A percentile compares a stretch with the other conserved stretches of the same genome.
Evolutionary conservation across 2,888 invertebrate genomes (phyloP).

Genomic region (Tromatobia lineatoria): DNA sequence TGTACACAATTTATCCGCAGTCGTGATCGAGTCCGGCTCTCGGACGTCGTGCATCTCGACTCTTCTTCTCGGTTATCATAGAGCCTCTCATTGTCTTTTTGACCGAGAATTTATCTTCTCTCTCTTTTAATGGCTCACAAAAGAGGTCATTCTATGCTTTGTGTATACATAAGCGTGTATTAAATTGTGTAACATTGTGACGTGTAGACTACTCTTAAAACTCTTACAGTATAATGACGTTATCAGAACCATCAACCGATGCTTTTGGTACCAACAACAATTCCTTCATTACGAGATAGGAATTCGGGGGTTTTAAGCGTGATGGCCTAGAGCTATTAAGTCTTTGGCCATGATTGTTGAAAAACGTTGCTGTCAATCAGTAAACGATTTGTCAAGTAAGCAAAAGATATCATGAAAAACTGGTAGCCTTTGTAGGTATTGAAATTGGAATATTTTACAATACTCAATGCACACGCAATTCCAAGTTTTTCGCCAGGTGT

Average conservation of each 20-base stretch:
- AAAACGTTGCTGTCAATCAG: background rate
- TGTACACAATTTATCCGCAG: constrained; percentile 48
- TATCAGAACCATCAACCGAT: background rate
- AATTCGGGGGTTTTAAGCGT: background rate
- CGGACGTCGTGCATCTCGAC: constrained; percentile 22
- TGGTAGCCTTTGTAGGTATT: no score
- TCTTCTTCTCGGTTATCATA: constrained; percentile 16
- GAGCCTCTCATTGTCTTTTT: constrained; percentile 35
- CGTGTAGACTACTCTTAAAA: background rate
- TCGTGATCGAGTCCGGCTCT: constrained; percentile 31
- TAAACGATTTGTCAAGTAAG: background rate
- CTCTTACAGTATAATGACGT: constrained; percentile 1
- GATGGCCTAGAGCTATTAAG: background rate
- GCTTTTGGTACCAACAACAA: background rate
- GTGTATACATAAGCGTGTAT: constrained; percentile 4
- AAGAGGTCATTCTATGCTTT: constrained; percentile 18
- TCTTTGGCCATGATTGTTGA: background rate
- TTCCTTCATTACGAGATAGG: background rate
- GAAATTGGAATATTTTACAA: no score
- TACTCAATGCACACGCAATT: no score
- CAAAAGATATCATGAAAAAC: no score
- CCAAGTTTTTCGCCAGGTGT: no score
- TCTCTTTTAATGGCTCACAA: constrained; percentile 22
- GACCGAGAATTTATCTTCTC: constrained; percentile 10
- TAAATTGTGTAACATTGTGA: constrained; percentile 8